Percentiles rank a stretch among this genome's conserved stretches.
phyloP scores from a whole-genome alignment of 2,113 vertebrate genomes.

The Gobiocypris rarus region DNA sequence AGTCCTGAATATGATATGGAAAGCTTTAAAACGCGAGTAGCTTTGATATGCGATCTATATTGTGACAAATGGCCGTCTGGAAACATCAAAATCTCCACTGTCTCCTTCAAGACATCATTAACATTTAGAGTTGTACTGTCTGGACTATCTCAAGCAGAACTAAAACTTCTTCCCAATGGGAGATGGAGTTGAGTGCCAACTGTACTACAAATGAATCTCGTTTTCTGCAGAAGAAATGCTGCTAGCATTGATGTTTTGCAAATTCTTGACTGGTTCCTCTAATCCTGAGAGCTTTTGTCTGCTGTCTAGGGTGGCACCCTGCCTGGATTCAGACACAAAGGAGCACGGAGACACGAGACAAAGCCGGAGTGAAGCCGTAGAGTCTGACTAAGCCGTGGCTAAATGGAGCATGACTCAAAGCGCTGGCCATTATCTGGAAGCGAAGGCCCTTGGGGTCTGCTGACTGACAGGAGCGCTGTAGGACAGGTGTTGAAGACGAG shows the following conservation, averaged over 20 bases:
- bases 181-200: neutral
- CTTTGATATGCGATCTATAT: neutral
- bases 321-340: slow-evolving; percentile 25
- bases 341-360: neutral
- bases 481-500: neutral
- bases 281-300: slow-evolving; percentile 35
- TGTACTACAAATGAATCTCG: neutral
- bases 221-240: neutral
- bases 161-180: neutral
- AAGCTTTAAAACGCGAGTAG: slow-evolving; percentile 1
- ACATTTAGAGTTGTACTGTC: neutral
- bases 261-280: neutral
- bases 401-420: slow-evolving; percentile 37
- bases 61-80: neutral
- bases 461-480: slow-evolving; percentile 29
- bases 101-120: neutral
- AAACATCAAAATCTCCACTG: neutral
- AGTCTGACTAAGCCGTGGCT: slow-evolving; percentile 31
- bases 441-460: neutral
- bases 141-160: neutral
- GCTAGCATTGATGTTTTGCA: neutral
- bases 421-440: neutral
- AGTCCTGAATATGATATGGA: neutral
- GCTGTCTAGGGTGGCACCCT: neutral
- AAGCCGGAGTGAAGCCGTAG: neutral